Evolutionary conservation across 2,888 invertebrate genomes (phyloP).

Genomic region (Caenorhabditis wallacei): DNA sequence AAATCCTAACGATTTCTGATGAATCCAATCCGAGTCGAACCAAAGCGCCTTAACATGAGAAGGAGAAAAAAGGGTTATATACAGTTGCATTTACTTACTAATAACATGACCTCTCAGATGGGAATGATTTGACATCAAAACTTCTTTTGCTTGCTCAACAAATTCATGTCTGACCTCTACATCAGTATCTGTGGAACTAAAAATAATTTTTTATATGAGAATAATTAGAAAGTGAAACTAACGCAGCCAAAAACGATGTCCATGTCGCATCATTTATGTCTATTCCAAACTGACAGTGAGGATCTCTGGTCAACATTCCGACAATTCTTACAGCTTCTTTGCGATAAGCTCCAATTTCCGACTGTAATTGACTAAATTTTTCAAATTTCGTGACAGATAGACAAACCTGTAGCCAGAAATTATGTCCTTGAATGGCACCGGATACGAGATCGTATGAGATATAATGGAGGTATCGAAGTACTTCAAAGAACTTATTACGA

Average conservation of each 20-base stretch:
- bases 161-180: slow-evolving; percentile 43
- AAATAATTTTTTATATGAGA: background rate
- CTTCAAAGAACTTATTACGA: slow-evolving; percentile 58
- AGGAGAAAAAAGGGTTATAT: background rate
- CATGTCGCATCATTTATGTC: slow-evolving; percentile 49
- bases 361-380: slow-evolving; percentile 4
- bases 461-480: slow-evolving; percentile 59
- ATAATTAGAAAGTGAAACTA: background rate
- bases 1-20: slow-evolving; percentile 58
- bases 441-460: slow-evolving; percentile 49
- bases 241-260: slow-evolving; percentile 50
- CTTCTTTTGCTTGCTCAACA: slow-evolving; percentile 38
- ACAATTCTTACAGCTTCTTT: slow-evolving; percentile 43
- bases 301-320: slow-evolving; percentile 35
- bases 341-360: slow-evolving; percentile 36
- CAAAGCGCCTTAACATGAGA: slow-evolving; percentile 43
- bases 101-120: slow-evolving; percentile 52
- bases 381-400: background rate
- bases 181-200: slow-evolving; percentile 23
- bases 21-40: slow-evolving; percentile 35
- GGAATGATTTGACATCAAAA: slow-evolving; percentile 46
- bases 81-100: slow-evolving; percentile 9
- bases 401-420: slow-evolving; percentile 52
- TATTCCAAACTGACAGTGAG: slow-evolving; percentile 47
- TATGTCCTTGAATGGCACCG: slow-evolving; percentile 40